Evolutionary conservation across 2,113 vertebrate genomes (phyloP).

Genomic region (Melanotaenia duboulayi): DNA sequence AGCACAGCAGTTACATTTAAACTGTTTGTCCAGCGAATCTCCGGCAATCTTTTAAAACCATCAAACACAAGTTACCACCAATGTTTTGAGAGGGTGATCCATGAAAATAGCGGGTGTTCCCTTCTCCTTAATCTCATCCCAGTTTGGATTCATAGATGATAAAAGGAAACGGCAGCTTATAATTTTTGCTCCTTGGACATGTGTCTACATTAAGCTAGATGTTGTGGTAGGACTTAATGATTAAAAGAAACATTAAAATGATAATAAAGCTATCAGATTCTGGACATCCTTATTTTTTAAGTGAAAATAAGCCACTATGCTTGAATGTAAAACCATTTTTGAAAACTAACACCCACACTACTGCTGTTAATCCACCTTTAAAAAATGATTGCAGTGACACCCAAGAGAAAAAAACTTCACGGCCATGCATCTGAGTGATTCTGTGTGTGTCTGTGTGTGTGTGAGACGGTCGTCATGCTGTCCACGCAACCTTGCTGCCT

Average conservation of each 20-base stretch:
- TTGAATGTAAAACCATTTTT: constrained; percentile 5
- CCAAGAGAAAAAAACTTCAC: neutral
- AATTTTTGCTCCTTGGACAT: neutral
- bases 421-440: neutral
- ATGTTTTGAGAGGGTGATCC: neutral
- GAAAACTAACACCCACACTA: neutral
- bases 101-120: neutral
- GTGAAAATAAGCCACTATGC: neutral
- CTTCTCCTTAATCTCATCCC: neutral
- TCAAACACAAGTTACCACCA: neutral
- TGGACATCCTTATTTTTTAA: neutral
- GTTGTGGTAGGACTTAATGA: neutral
- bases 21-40: constrained; percentile 25
- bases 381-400: neutral
- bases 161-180: neutral
- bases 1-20: constrained; percentile 38
- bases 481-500: neutral
- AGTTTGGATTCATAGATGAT: neutral
- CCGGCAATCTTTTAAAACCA: neutral
- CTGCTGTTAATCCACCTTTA: neutral
- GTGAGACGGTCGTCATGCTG: neutral
- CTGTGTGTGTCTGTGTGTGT: neutral
- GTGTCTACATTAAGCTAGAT: neutral
- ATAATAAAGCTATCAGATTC: neutral
- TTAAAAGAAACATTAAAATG: neutral